Evolutionary conservation across 1,140 invertebrate genomes (phyloP), one percentile per base, ranked within the genome.

Genomic region (Zaprionus lachaisei): DNA sequence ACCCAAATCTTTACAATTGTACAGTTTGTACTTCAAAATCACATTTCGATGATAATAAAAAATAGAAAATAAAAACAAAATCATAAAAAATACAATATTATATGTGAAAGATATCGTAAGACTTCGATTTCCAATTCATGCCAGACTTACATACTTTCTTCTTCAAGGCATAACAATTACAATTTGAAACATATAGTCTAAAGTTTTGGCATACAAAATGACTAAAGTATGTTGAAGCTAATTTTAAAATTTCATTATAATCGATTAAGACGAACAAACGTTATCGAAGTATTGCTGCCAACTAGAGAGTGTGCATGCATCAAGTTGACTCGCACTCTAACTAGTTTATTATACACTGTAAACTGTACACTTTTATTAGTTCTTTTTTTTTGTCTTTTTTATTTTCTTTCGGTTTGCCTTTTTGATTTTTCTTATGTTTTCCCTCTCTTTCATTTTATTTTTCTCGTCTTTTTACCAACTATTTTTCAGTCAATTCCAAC

Each of bases 401-500:
- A 41, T 51, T 38, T 26, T 15, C 60, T 28, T 37, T 28, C 24
- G 31, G 15, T 28, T 49, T 41, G 20, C 31, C 34, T 67, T 51
- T 71, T 64, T 57, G 63, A 20, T 63, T 11, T 58, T 3, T 47
- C 17, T 67, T 51, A 44, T 60, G 44, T 24, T 28, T 47, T 17
- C n/a, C n/a, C n/a, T 6, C n/a, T 47, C 41, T 17, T 47, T 47
- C 7, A 47, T 38, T 60, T 11, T 24, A 9, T 51, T 24, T 37
- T 38, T 49, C 47, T 70, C 60, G n/a, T 26, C 20, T 68, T 65
- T 66, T 80, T 83, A 71, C 57, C 80, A 83, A 87, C 83, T 87
- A 87, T 87, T 87, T 86, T 83, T 89, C 84, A 87, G 84, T 87
- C 83, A 81, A 89, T 87, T 87, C 84, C 80, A 78, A 79, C 81